Evolutionary conservation across 2,888 invertebrate species (phyloP), one percentile per base, ranked within the genome.

Genomic region (Thecocarcelia acutangulata): DNA sequence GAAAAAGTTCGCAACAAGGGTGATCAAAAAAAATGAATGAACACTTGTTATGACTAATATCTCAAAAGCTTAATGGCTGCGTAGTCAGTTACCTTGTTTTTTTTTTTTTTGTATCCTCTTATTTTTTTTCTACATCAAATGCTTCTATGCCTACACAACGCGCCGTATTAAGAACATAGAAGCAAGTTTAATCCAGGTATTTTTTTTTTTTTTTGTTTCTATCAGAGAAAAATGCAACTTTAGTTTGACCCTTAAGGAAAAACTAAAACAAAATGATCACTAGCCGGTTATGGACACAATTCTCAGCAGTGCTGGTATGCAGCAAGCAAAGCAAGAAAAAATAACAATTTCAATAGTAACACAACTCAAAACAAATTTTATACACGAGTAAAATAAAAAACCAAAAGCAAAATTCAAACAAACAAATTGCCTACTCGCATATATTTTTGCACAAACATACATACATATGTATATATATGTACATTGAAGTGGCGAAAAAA

Each of bases 241-340:
- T 63, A 17, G 17, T 21, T 15, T 33, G 42, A 37, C 4, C 1
- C 28, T 42, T 33, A 2, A 19, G 6, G n/a, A 50, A 50, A 59
- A 48, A 78, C 52, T 52, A 13, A 52, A 52, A 21, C 24, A 66
- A 52, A 12, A 6, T 37, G 19, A 3, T 21, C 19, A 46, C 59
- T 64, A 76, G 61, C 72, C 72, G 80, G 76, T 80, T 72, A 80
- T 80, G 72, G 66, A 76, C 72, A 76, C 54, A 76, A 72, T 68
- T 61, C 76, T 61, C 61, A 54, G 64, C 13, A 59, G 52, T 17
- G 21, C 54, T 21, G 17, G 54, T 11, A 56, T n/a, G n/a, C 6
- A 63, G 4, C 21, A n/a, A 12, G 48, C 28, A 40, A 11, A 1
- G 6, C 33, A 8, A 33, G 33, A 33, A n/a, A n/a, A 56, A 11